phyloP scores from a whole-genome alignment of 2,797 vertebrate species.

The Salmo trutta region DNA sequence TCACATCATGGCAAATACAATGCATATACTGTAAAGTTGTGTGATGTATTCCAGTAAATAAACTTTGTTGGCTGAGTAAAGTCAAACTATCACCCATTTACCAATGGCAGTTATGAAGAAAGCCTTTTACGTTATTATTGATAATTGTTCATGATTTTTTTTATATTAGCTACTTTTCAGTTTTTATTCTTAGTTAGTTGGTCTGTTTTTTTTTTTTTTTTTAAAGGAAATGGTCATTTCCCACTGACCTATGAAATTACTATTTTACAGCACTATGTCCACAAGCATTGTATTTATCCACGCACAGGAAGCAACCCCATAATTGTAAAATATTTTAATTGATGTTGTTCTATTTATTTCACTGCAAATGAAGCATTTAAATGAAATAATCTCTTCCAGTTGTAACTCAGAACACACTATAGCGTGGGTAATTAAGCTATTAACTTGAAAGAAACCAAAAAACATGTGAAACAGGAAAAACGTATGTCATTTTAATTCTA shows the following conservation, averaged over 20 bases:
- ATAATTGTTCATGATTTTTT: background rate
- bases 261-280: slow-evolving; percentile 9
- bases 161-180: background rate
- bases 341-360: slow-evolving; percentile 66
- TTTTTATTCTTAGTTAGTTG: background rate
- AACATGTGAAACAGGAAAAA: slow-evolving; percentile 22
- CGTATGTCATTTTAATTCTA: slow-evolving; percentile 16
- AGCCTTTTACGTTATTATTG: background rate
- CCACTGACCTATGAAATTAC: slow-evolving; percentile 13
- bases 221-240: background rate
- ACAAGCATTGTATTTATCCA: slow-evolving; percentile 26
- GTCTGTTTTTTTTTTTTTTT: background rate
- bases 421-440: slow-evolving; percentile 64
- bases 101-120: too few species aligned
- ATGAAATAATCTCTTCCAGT: slow-evolving; percentile 70
- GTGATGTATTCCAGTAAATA: background rate
- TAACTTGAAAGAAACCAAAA: slow-evolving; percentile 49
- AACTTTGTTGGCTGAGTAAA: background rate
- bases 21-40: background rate
- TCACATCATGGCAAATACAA: slow-evolving; percentile 26
- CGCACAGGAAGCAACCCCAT: slow-evolving; percentile 37
- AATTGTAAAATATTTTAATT: slow-evolving; percentile 53
- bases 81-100: background rate
- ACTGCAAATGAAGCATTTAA: slow-evolving; percentile 68
- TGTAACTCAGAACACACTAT: slow-evolving; percentile 50